phyloP scores from a whole-genome alignment of 2,888 invertebrate species.

The Leistus spinibarbis region DNA sequence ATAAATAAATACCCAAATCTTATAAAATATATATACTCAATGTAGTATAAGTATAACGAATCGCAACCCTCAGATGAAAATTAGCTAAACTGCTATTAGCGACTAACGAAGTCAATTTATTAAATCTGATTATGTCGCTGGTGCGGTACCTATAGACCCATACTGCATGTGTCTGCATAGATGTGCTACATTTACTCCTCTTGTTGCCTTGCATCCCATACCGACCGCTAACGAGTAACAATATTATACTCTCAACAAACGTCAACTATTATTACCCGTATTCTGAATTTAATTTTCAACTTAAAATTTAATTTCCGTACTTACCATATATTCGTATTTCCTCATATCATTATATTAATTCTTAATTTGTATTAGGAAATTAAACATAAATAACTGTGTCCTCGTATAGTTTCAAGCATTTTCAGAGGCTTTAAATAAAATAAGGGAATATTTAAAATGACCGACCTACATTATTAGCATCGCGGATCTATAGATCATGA shows the following conservation, averaged over 20 bases:
- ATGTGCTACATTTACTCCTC: not conserved
- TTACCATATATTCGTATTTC: not conserved
- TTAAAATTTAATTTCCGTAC: not conserved
- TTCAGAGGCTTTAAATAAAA: too few species aligned
- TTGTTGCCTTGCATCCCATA: not conserved
- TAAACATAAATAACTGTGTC: too few species aligned
- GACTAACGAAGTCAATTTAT: not conserved
- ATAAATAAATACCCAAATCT: too few species aligned
- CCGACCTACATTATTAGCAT: too few species aligned
- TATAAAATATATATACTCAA: too few species aligned
- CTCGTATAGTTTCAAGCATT: too few species aligned
- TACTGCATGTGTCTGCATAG: not conserved
- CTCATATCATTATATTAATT: too few species aligned
- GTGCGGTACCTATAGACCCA: not conserved
- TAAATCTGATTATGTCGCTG: not conserved
- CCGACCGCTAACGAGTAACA: not conserved
- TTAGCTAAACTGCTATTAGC: conserved; percentile 2
- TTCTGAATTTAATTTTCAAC: not conserved
- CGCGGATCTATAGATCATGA: too few species aligned
- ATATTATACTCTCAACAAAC: not conserved
- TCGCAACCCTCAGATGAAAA: not conserved
- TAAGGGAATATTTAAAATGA: too few species aligned
- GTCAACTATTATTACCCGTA: not conserved
- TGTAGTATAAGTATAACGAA: too few species aligned
- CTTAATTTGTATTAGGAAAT: too few species aligned